Evolutionary conservation across 2,888 invertebrate species (phyloP).

Genomic region (Lasioglossum villosulum): DNA sequence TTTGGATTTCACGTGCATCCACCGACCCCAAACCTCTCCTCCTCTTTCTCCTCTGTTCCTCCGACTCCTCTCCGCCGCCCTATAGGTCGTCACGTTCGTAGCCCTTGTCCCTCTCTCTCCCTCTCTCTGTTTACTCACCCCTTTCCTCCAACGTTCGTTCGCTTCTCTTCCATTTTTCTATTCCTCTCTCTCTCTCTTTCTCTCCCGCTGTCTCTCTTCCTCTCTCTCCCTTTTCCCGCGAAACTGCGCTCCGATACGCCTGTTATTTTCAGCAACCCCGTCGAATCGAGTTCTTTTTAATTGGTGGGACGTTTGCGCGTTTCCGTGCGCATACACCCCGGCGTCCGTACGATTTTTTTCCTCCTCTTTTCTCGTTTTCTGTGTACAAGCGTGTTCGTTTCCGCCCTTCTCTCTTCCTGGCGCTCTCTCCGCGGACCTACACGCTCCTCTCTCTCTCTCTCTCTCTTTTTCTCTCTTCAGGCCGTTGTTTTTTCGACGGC

Average conservation of each 20-base stretch:
- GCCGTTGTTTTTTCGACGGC: constrained; percentile 57
- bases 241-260: constrained; percentile 77
- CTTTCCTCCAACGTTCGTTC: constrained; percentile 10
- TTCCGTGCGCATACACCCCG: constrained; percentile 53
- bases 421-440: constrained; percentile 18
- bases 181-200: constrained; percentile 15
- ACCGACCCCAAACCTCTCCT: constrained; percentile 60
- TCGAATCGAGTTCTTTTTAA: constrained; percentile 80
- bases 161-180: constrained; percentile 24
- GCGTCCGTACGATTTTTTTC: constrained; percentile 35
- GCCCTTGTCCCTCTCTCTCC: constrained; percentile 27
- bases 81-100: constrained; percentile 41
- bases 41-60: constrained; percentile 32
- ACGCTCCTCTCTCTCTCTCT: neutral
- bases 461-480: constrained; percentile 9
- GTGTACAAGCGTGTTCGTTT: neutral
- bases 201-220: too few relatives aligned
- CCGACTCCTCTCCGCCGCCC: constrained; percentile 39
- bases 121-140: constrained; percentile 27
- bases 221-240: constrained; percentile 63
- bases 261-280: constrained; percentile 78
- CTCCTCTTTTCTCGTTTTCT: constrained; percentile 25
- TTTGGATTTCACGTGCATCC: constrained; percentile 79
- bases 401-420: constrained; percentile 20
- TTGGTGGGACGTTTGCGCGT: constrained; percentile 74